These are phyloP conservation scores for Genyomyrus donnyi DNA, from an alignment of 2,113 vertebrate species.

Conservation along the genomic window DNA sequence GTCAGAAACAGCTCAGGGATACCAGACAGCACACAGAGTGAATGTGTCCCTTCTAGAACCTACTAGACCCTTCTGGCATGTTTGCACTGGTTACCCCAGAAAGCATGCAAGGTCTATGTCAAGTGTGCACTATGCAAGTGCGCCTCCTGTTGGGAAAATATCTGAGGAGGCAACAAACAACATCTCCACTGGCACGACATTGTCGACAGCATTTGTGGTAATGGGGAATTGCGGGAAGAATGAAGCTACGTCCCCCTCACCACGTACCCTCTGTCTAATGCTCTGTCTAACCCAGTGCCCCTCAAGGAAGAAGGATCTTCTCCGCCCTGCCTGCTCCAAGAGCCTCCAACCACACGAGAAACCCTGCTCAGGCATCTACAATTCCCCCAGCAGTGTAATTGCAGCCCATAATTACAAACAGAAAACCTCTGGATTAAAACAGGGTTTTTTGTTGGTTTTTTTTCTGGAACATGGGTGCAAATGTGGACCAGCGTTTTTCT, in stretches of 20 bases:
- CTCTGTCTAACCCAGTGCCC: background rate
- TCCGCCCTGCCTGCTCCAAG: too few species aligned
- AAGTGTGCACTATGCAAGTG: background rate
- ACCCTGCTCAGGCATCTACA: background rate
- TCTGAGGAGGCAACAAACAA: background rate
- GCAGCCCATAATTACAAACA: conserved; percentile 11
- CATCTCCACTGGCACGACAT: too few species aligned
- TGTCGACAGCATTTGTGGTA: background rate
- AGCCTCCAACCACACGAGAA: background rate
- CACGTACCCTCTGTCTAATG: background rate
- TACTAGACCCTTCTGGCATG: background rate
- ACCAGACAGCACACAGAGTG: background rate
- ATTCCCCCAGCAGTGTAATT: background rate
- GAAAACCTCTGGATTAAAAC: conserved; percentile 7
- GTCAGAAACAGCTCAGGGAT: background rate
- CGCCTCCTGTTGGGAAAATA: background rate
- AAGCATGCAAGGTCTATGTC: background rate
- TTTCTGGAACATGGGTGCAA: conserved; percentile 2
- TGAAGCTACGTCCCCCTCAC: too few species aligned
- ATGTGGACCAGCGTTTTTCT: background rate
- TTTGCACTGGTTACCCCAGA: background rate
- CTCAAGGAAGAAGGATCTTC: background rate
- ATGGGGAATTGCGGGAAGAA: background rate
- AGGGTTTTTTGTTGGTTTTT: background rate
- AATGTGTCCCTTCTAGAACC: background rate